These are phyloP conservation scores for Orthosia incerta DNA, from an alignment of 2,888 invertebrate genomes.

Conservation along the genomic window DNA sequence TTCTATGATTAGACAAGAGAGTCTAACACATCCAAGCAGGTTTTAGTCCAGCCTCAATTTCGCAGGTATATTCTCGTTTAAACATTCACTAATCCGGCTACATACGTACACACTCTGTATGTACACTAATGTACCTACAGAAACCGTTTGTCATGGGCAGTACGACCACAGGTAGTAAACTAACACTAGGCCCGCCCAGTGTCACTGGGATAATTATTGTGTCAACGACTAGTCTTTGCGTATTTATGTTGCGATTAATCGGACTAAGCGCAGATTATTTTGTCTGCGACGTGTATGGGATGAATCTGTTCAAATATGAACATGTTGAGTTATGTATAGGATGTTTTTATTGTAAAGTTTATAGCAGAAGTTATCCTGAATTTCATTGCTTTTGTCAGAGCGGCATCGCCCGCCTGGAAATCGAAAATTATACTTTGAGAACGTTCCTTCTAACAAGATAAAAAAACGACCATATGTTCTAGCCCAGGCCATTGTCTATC, in stretches of 20 bases:
- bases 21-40: not conserved
- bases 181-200: constrained; percentile 30
- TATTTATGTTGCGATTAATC: constrained; percentile 55
- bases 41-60: not conserved
- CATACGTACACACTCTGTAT: constrained; percentile 10
- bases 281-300: constrained; percentile 9
- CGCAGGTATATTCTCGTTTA: constrained; percentile 7
- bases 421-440: not conserved
- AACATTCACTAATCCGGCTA: constrained; percentile 6
- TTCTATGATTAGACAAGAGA: not conserved
- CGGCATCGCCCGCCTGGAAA: not conserved
- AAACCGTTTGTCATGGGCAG: constrained; percentile 38
- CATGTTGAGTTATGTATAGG: not conserved
- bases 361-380: not conserved
- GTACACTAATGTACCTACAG: constrained; percentile 12
- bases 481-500: not conserved
- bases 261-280: constrained; percentile 26
- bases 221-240: constrained; percentile 51
- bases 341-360: not conserved
- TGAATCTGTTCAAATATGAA: constrained; percentile 15
- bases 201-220: constrained; percentile 48
- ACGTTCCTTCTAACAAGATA: too few relatives aligned
- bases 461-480: too few relatives aligned
- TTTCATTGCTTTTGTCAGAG: not conserved
- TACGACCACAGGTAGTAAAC: constrained; percentile 46